Conservation (phyloP, 2,797 vertebrate genomes). For the Eospalax fontanierii region DNA sequence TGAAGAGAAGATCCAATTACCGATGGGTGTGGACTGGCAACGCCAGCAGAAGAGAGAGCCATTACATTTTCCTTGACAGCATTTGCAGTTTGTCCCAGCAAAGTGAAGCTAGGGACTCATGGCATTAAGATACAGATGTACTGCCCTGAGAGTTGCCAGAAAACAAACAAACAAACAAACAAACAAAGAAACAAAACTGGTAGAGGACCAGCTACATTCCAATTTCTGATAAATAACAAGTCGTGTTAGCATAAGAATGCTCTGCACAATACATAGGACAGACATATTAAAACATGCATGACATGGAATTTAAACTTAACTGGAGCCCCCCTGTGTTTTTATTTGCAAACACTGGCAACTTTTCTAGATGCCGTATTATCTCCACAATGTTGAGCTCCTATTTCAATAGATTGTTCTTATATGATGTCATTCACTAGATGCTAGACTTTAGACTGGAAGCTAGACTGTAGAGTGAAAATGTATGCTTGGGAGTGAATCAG, state of each 20-base stretch:
- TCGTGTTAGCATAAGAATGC: background rate
- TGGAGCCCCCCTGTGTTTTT: background rate
- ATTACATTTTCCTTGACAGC: background rate
- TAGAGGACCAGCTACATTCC: background rate
- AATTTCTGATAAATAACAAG: background rate
- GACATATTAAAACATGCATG: background rate
- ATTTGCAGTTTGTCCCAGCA: constrained; percentile 23
- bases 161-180: constrained; percentile 38
- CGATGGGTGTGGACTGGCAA: background rate
- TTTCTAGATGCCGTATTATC: background rate
- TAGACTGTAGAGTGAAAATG: background rate
- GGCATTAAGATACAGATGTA: background rate
- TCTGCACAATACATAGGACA: background rate
- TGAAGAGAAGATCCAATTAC: background rate
- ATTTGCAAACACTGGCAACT: constrained; percentile 21
- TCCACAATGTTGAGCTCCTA: background rate
- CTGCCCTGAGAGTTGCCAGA: background rate
- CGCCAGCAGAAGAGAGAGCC: background rate
- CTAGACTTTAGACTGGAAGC: background rate
- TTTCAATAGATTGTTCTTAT: constrained; percentile 26
- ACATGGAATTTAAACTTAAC: constrained; percentile 42
- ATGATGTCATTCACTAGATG: constrained; percentile 25
- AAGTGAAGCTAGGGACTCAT: background rate
- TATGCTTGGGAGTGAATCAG: constrained; percentile 29
- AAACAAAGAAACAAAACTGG: background rate